A percentile compares a stretch with the other conserved stretches of the same genome.
Conservation (phyloP, 2,888 invertebrate species). For the Drosophila nr. fundita region DNA sequence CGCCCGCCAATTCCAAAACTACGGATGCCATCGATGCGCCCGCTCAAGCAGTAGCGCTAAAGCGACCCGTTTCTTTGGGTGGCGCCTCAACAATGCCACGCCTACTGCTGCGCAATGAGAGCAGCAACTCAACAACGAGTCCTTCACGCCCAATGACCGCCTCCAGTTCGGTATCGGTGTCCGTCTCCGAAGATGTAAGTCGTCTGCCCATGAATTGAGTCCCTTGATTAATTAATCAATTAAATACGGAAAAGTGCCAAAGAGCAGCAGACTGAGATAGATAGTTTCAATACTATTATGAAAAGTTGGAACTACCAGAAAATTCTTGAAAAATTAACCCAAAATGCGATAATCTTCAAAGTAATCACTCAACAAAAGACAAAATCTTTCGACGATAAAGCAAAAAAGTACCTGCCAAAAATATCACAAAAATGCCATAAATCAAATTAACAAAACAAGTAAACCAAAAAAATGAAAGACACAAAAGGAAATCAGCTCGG, state of each 20-base stretch:
- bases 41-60: slow-evolving; percentile 4
- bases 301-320: not conserved
- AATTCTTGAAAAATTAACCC: not conserved
- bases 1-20: slow-evolving; percentile 18
- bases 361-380: not conserved
- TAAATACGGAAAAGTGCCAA: not conserved
- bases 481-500: not conserved
- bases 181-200: slow-evolving; percentile 82
- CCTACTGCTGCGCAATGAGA: slow-evolving; percentile 68
- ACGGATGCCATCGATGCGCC: slow-evolving; percentile 9
- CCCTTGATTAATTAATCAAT: not conserved
- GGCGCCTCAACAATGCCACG: slow-evolving; percentile 64
- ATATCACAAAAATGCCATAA: slow-evolving; percentile 29
- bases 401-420: slow-evolving; percentile 26
- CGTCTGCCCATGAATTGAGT: slow-evolving; percentile 34
- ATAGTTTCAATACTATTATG: not conserved
- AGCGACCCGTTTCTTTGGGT: slow-evolving; percentile 50
- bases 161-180: slow-evolving; percentile 67
- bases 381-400: not conserved
- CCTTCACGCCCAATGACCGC: slow-evolving; percentile 67
- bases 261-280: not conserved
- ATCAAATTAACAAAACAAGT: slow-evolving; percentile 34
- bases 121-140: slow-evolving; percentile 70
- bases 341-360: not conserved
- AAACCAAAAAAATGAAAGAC: slow-evolving; percentile 11